These are phyloP conservation scores for Sepioteuthis lessoniana DNA, from an alignment of 2,888 invertebrate species.

Conservation along the genomic window DNA sequence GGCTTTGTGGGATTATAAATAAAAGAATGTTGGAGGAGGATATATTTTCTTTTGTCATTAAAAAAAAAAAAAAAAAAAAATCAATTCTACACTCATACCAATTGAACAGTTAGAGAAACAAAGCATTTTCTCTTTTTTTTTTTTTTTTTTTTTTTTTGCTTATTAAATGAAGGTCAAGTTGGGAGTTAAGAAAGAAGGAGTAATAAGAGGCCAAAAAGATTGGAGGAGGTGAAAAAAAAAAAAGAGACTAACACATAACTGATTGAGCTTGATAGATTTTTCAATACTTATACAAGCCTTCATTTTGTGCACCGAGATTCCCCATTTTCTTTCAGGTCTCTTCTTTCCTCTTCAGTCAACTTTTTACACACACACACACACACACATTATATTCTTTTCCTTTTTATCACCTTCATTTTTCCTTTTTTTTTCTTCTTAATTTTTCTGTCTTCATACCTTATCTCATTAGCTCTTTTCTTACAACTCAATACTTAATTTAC, in stretches of 20 bases:
- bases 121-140: not conserved
- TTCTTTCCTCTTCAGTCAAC: too few relatives aligned
- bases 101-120: not conserved
- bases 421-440: too few relatives aligned
- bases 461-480: too few relatives aligned
- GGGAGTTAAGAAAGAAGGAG: not conserved
- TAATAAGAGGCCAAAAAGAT: not conserved
- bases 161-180: conserved; percentile 33
- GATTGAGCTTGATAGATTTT: not conserved
- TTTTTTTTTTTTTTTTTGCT: too few relatives aligned
- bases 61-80: not conserved
- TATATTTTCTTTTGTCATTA: conserved; percentile 10
- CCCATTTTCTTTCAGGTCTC: too few relatives aligned
- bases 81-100: not conserved
- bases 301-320: not conserved
- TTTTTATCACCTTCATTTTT: too few relatives aligned
- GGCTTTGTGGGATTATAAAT: conserved; percentile 21
- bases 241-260: not conserved
- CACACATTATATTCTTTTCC: too few relatives aligned
- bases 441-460: too few relatives aligned
- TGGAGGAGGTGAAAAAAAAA: not conserved
- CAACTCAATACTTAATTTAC: too few relatives aligned
- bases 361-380: too few relatives aligned
- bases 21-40: not conserved
- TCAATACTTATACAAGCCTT: not conserved